A percentile compares a stretch with the other conserved stretches of the same genome.
These are phyloP conservation scores for Aplochiton taeniatus DNA, from an alignment of 2,797 vertebrate genomes.

Conservation along the genomic window DNA sequence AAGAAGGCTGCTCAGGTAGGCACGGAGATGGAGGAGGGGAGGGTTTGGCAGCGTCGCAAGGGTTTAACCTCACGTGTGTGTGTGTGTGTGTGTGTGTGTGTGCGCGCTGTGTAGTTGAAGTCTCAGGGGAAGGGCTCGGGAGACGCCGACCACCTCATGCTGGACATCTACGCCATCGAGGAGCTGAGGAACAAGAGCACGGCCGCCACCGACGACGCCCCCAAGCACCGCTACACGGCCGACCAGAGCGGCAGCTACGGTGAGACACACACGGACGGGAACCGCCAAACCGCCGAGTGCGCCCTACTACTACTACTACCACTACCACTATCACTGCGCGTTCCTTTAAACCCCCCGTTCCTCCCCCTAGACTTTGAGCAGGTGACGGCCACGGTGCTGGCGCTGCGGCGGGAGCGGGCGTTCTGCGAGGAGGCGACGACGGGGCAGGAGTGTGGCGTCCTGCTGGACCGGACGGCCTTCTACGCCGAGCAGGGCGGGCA, in stretches of 20 bases:
- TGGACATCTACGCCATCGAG: slow-evolving; percentile 98
- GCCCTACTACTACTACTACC: no score
- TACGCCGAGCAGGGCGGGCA: slow-evolving; percentile 98
- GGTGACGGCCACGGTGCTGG: slow-evolving; percentile 82
- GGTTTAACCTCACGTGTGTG: not conserved
- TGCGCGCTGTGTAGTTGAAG: slow-evolving; percentile 79
- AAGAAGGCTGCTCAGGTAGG: slow-evolving; percentile 92
- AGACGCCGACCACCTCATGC: slow-evolving; percentile 90
- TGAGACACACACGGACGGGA: slow-evolving; percentile 40
- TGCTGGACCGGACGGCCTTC: slow-evolving; percentile 92
- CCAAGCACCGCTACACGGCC: slow-evolving; percentile 86
- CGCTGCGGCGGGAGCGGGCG: slow-evolving; percentile 86
- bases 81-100: slow-evolving; percentile 24
- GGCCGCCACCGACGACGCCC: slow-evolving; percentile 83
- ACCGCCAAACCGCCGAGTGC: not conserved
- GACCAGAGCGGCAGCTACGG: slow-evolving; percentile 81
- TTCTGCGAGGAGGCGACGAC: slow-evolving; percentile 89
- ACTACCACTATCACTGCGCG: no score
- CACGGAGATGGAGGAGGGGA: not conserved
- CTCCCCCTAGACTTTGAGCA: slow-evolving; percentile 73
- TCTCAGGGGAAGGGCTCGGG: slow-evolving; percentile 94
- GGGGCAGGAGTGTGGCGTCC: slow-evolving; percentile 92
- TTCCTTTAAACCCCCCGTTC: no score
- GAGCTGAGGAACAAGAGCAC: slow-evolving; percentile 84
- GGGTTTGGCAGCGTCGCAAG: no score